Evolutionary conservation across 2,797 vertebrate species (phyloP).

Genomic region (Cercopithecus petaurista): DNA sequence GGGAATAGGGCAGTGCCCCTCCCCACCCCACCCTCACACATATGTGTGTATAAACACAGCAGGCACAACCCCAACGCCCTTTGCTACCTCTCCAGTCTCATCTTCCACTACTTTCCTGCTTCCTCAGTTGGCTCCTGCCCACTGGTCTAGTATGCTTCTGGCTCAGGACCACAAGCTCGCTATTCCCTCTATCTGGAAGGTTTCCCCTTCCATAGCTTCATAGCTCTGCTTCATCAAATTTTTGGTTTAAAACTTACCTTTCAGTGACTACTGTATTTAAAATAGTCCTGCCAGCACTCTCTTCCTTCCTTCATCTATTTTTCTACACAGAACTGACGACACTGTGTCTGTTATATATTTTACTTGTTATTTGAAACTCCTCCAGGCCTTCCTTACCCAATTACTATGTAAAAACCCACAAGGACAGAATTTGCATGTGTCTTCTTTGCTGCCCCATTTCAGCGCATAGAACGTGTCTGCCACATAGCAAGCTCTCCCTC

Average conservation of each 20-base stretch:
- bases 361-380: background rate
- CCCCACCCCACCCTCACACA: background rate
- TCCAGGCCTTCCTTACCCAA: background rate
- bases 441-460: background rate
- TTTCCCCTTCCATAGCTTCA: background rate
- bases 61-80: too few species aligned
- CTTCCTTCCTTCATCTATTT: background rate
- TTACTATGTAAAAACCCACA: background rate
- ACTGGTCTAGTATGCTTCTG: background rate
- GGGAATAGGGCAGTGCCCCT: accelerated
- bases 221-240: background rate
- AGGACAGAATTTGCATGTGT: background rate
- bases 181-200: background rate
- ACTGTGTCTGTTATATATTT: background rate
- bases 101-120: background rate
- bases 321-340: background rate
- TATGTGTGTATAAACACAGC: background rate
- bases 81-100: background rate
- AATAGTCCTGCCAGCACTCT: background rate
- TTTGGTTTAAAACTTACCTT: background rate
- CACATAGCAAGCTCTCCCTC: background rate
- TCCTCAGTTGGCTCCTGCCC: background rate
- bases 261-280: background rate
- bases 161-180: accelerated
- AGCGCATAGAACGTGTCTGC: background rate